These are phyloP conservation scores for Andrena hattorfiana DNA, from an alignment of 2,888 invertebrate genomes.

Conservation along the genomic window DNA sequence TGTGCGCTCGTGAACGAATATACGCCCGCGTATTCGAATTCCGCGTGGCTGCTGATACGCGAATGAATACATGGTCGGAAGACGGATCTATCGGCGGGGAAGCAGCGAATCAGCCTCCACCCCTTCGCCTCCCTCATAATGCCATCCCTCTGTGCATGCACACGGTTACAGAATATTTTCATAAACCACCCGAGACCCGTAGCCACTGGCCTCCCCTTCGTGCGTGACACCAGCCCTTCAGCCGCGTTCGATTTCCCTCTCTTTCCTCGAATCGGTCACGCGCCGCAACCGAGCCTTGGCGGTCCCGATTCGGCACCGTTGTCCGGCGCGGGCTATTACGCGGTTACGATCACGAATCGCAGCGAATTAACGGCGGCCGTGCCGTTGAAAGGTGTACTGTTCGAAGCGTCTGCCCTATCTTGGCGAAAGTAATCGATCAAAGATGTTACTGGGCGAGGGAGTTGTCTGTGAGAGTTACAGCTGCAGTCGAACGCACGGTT, in stretches of 20 bases:
- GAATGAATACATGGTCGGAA: conserved; percentile 24
- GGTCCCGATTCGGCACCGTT: neutral
- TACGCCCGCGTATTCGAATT: conserved; percentile 6
- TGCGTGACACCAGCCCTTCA: neutral
- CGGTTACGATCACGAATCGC: conserved; percentile 16
- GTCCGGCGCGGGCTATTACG: conserved; percentile 5
- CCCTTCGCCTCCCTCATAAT: conserved; percentile 21
- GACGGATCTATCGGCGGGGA: conserved; percentile 33
- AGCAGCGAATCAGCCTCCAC: conserved; percentile 7
- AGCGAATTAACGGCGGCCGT: conserved; percentile 34
- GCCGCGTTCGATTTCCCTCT: conserved; percentile 9
- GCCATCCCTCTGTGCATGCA: conserved; percentile 27
- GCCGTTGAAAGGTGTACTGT: conserved; percentile 4
- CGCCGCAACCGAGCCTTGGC: neutral
- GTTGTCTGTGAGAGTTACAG: neutral
- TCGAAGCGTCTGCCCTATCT: neutral
- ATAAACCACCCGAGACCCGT: conserved; percentile 64
- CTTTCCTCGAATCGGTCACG: neutral
- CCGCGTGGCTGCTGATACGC: conserved; percentile 24
- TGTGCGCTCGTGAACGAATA: neutral
- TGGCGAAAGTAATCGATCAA: conserved; percentile 18
- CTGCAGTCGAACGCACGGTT: neutral
- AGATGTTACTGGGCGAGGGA: neutral
- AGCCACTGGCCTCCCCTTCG: conserved; percentile 7
- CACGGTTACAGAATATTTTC: conserved; percentile 70